These are phyloP conservation scores for Drosophila multiciliata DNA, from an alignment of 2,888 invertebrate genomes.

Conservation along the genomic window DNA sequence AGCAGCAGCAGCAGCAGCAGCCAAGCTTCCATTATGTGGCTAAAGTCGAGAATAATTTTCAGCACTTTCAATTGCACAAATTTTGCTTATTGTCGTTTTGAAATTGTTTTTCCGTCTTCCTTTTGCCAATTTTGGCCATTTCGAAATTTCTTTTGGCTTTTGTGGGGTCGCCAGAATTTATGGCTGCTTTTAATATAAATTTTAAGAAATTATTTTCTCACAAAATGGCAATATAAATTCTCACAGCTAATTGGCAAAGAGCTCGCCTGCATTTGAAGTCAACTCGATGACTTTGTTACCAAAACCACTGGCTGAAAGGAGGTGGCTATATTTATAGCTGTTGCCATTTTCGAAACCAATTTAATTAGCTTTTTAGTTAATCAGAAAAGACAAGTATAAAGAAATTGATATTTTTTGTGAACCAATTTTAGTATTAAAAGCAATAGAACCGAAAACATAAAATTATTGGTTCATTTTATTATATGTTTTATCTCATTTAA, in stretches of 20 bases:
- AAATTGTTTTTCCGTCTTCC: slow-evolving; percentile 14
- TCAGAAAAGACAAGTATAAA: not conserved
- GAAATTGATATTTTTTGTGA: not conserved
- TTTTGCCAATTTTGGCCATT: slow-evolving; percentile 11
- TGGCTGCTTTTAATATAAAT: slow-evolving; percentile 70
- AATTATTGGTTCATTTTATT: not conserved
- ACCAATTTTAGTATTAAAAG: not conserved
- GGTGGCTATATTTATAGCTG: not conserved
- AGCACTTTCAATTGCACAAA: slow-evolving; percentile 62
- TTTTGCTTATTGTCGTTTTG: slow-evolving; percentile 56
- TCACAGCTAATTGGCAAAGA: slow-evolving; percentile 71
- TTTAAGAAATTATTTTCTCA: slow-evolving; percentile 67
- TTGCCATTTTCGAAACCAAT: not conserved
- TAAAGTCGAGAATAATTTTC: slow-evolving; percentile 31
- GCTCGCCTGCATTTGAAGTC: slow-evolving; percentile 8
- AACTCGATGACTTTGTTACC: slow-evolving; percentile 68
- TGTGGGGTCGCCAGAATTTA: slow-evolving; percentile 53
- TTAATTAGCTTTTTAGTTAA: not conserved
- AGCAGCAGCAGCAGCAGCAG: slow-evolving; percentile 15
- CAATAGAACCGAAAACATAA: not conserved
- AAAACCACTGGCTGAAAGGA: slow-evolving; percentile 29
- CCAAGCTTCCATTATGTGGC: slow-evolving; percentile 16
- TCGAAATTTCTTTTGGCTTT: slow-evolving; percentile 1
- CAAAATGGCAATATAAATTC: slow-evolving; percentile 77
- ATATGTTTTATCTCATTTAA: too few species aligned